phyloP scores from a whole-genome alignment of 2,797 vertebrate species.

The Chromis chromis region DNA sequence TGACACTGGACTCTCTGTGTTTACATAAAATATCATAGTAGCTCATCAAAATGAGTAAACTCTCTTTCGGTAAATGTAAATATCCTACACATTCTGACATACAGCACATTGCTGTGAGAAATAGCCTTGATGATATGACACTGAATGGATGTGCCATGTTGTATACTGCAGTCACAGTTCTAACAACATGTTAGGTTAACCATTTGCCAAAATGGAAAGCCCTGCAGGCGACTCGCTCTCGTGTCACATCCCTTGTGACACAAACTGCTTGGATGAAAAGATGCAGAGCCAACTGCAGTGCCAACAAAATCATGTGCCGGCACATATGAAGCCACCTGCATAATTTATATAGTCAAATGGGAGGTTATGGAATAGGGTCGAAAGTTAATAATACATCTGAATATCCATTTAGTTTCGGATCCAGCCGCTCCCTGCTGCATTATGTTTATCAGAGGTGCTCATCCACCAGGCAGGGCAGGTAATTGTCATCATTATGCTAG shows the following conservation, averaged over 20 bases:
- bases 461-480: constrained; percentile 7
- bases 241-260: constrained; percentile 15
- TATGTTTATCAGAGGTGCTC: constrained; percentile 13
- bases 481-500: constrained; percentile 24
- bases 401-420: constrained; percentile 16
- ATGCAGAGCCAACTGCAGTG: constrained; percentile 19
- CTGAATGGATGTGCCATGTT: not conserved
- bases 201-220: constrained; percentile 62
- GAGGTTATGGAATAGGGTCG: not conserved
- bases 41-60: not conserved
- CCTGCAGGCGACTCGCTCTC: constrained; percentile 44
- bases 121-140: not conserved
- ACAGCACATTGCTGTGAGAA: not conserved
- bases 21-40: not conserved
- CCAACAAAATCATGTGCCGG: constrained; percentile 29
- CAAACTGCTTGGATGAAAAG: constrained; percentile 31
- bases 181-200: not conserved
- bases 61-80: not conserved
- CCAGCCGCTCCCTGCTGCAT: constrained; percentile 22
- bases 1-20: not conserved
- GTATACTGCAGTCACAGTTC: not conserved
- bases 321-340: not conserved
- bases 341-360: not conserved
- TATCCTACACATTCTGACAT: not conserved
- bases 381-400: not conserved